Percentiles rank a stretch among this genome's conserved stretches.
Evolutionary conservation across 1,140 invertebrate genomes (phyloP).

Genomic region (Pseudobourletiella spinata): DNA sequence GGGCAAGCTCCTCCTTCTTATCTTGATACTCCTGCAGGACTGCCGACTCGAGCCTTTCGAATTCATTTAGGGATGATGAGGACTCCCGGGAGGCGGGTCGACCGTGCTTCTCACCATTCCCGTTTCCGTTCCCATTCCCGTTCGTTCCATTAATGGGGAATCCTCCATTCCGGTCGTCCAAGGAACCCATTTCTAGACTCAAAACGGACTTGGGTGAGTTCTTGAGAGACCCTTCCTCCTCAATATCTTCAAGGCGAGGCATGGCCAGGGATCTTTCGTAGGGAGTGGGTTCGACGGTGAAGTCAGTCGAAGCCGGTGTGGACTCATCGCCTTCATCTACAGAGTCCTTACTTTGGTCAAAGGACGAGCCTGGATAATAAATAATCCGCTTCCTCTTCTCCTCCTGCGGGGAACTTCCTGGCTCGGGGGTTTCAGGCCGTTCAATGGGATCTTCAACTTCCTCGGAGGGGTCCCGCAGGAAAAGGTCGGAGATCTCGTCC

Average conservation of each 20-base stretch:
- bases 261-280: slow-evolving; percentile 14
- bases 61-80: slow-evolving; percentile 52
- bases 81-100: slow-evolving; percentile 25
- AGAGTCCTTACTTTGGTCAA: slow-evolving; percentile 15
- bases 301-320: not conserved
- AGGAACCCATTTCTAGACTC: slow-evolving; percentile 28
- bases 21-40: slow-evolving; percentile 71
- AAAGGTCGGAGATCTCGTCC: slow-evolving; percentile 33
- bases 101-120: slow-evolving; percentile 10
- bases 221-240: slow-evolving; percentile 30
- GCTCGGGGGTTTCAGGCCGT: slow-evolving; percentile 47
- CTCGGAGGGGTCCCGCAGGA: slow-evolving; percentile 17
- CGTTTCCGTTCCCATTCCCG: slow-evolving; percentile 12
- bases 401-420: slow-evolving; percentile 36
- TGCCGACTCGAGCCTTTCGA: slow-evolving; percentile 85
- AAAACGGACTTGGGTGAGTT: slow-evolving; percentile 31
- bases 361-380: slow-evolving; percentile 29
- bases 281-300: not conserved
- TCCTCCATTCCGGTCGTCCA: slow-evolving; percentile 5
- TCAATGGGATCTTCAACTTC: slow-evolving; percentile 44
- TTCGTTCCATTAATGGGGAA: not conserved
- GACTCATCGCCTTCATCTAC: slow-evolving; percentile 14
- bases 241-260: slow-evolving; percentile 30
- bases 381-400: slow-evolving; percentile 37
- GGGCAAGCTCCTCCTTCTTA: slow-evolving; percentile 60